These are phyloP conservation scores for Leptopilina myrica DNA, from an alignment of 2,888 invertebrate species.

Conservation along the genomic window DNA sequence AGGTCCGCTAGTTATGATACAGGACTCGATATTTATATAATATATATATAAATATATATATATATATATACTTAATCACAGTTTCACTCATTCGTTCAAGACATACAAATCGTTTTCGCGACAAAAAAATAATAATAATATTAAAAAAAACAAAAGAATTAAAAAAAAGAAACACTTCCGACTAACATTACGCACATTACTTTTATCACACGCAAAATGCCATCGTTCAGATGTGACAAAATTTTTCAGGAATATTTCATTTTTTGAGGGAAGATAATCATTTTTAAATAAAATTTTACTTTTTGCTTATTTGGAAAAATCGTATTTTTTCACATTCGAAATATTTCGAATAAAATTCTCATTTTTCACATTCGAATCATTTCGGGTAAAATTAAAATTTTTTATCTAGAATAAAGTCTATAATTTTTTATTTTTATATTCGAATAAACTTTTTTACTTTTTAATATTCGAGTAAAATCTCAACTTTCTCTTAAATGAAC, in stretches of 20 bases:
- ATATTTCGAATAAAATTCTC: neutral
- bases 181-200: constrained; percentile 19
- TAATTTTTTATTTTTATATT: too few relatives aligned
- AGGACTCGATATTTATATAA: constrained; percentile 53
- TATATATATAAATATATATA: constrained; percentile 2
- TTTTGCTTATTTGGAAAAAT: neutral
- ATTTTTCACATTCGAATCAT: neutral
- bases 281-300: neutral
- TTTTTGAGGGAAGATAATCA: neutral
- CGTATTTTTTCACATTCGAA: neutral
- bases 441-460: neutral
- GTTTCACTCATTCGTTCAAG: constrained; percentile 56
- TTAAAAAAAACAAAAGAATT: too few relatives aligned
- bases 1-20: constrained; percentile 63
- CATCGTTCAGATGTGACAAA: constrained; percentile 22
- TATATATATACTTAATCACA: constrained; percentile 55
- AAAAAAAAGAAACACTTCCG: neutral
- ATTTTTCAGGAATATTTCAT: neutral
- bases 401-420: too few relatives aligned
- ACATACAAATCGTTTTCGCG: constrained; percentile 26
- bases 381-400: too few relatives aligned
- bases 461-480: too few relatives aligned
- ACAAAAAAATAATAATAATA: neutral
- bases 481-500: neutral
- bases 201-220: constrained; percentile 39